These are phyloP conservation scores for Circaetus gallicus DNA, from an alignment of 2,113 vertebrate species.

Conservation along the genomic window DNA sequence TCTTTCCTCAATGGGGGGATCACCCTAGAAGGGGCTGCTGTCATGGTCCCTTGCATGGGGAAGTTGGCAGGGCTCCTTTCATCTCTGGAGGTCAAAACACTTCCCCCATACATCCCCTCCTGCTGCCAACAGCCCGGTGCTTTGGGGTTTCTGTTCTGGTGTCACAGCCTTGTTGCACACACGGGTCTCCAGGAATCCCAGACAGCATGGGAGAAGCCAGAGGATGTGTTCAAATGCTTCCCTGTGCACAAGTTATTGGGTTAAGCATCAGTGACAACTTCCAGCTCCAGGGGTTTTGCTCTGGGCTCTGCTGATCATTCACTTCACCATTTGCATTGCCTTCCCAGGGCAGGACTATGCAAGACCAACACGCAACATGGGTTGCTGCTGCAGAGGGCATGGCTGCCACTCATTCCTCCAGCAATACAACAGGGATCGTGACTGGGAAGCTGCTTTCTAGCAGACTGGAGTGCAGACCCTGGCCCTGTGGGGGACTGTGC, in stretches of 20 bases:
- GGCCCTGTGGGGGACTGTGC: not conserved
- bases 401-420: too few species aligned
- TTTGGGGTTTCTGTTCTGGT: not conserved
- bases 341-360: not conserved
- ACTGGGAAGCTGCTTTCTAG: not conserved
- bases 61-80: not conserved
- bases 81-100: not conserved
- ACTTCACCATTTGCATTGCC: not conserved
- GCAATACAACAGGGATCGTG: too few species aligned
- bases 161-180: not conserved
- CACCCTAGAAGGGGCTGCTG: not conserved
- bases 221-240: not conserved
- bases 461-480: not conserved
- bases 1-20: not conserved
- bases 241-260: not conserved
- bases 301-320: not conserved
- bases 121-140: not conserved
- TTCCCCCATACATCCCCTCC: not conserved
- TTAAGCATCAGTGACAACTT: not conserved
- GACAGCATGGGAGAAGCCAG: not conserved
- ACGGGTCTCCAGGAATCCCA: not conserved
- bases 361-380: not conserved
- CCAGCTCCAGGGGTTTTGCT: not conserved
- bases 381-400: not conserved
- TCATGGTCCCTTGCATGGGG: not conserved